These are phyloP conservation scores for Chaetogeoica ovagalla DNA, from an alignment of 2,888 invertebrate genomes.

Conservation along the genomic window DNA sequence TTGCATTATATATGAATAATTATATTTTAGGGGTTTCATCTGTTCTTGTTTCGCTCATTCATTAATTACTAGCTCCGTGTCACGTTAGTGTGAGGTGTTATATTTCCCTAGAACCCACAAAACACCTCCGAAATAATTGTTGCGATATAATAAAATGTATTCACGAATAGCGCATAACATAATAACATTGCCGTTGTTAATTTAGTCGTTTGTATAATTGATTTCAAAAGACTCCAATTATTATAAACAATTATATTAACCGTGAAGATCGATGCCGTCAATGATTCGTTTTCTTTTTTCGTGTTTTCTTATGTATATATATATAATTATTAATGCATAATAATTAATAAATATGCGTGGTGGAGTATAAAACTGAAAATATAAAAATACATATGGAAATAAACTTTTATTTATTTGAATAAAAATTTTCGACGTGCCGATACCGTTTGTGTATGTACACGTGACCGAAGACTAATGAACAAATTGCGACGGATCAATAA, in stretches of 20 bases:
- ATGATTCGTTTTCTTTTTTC: background rate
- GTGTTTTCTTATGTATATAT: background rate
- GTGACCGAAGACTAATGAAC: too few relatives aligned
- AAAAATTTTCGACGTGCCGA: too few relatives aligned
- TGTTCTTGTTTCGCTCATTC: conserved; percentile 11
- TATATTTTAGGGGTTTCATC: conserved; percentile 7
- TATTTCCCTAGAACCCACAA: conserved; percentile 5
- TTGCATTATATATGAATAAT: background rate
- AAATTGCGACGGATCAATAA: too few relatives aligned
- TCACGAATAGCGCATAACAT: too few relatives aligned
- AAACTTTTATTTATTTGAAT: too few relatives aligned
- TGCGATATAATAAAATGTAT: too few relatives aligned
- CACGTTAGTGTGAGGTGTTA: background rate
- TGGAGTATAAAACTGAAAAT: too few relatives aligned
- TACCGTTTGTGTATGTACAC: too few relatives aligned
- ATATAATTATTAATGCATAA: too few relatives aligned
- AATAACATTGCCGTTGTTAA: too few relatives aligned
- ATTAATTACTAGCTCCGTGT: conserved; percentile 5
- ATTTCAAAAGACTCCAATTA: background rate
- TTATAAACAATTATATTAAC: conserved; percentile 12
- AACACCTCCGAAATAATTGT: conserved; percentile 2
- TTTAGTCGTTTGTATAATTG: background rate
- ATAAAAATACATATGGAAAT: too few relatives aligned
- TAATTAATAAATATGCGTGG: too few relatives aligned
- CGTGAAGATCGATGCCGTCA: background rate